Conservation (phyloP, 92 coral and sea anemone genomes). For the Umimayanthus chanpuru region DNA sequence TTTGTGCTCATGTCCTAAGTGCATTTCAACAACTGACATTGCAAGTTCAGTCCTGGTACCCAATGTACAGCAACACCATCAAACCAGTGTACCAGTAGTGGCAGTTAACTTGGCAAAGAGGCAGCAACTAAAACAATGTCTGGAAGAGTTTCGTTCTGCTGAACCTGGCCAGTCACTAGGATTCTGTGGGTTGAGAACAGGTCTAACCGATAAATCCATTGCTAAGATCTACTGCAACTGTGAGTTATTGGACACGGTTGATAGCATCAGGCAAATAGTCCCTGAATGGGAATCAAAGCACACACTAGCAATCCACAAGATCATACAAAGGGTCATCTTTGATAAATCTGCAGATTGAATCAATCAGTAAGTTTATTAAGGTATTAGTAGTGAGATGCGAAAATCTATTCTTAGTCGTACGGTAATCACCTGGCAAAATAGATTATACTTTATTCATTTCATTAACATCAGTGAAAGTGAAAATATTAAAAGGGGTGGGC, state of each 20-base stretch:
- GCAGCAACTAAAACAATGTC: background rate
- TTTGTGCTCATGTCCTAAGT: background rate
- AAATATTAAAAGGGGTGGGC: too few relatives aligned
- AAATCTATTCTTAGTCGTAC: too few relatives aligned
- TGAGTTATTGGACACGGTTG: background rate
- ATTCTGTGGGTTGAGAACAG: constrained; percentile 23
- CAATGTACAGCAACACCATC: too few relatives aligned
- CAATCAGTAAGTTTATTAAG: background rate
- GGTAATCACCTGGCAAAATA: too few relatives aligned
- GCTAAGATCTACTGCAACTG: constrained; percentile 21
- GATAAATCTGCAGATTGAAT: background rate
- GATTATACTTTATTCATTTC: too few relatives aligned
- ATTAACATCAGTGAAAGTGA: too few relatives aligned
- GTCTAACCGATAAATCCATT: constrained; percentile 17
- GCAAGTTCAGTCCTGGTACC: background rate
- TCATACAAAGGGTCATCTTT: constrained; percentile 11
- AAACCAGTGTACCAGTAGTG: too few relatives aligned
- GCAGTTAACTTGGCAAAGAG: background rate
- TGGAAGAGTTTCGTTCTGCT: background rate
- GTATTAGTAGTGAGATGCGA: too few relatives aligned
- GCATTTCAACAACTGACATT: background rate
- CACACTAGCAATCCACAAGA: background rate
- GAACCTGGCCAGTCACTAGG: background rate
- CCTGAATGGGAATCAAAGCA: constrained; percentile 35
- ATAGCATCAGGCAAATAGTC: background rate